Base-by-base conservation (phyloP, 2,113 vertebrate species). In the Colistium nudipinnis region DNA sequence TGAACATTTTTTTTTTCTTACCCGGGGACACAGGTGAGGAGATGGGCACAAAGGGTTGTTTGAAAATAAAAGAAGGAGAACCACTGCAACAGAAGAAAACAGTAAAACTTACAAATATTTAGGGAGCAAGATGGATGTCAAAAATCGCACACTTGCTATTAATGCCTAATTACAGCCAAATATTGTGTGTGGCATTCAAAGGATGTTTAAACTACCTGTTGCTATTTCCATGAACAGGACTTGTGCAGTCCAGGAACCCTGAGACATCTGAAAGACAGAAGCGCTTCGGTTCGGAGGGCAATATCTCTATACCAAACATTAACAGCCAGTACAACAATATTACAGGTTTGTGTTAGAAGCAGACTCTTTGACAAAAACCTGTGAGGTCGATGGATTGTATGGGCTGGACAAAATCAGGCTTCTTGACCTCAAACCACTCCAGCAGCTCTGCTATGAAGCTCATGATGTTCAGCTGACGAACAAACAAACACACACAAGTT, bases 401-500 rank as follows among this genome's bases (percentile, higher is more conserved):
- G 3, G 94, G 94, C 55, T 89, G 83, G 7, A 97, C 94, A 0
- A 97, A 95, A 17, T 95, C 95, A 0, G 96, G 95, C 60, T 94
- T 96, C 74, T 92, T 84, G 10, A 97, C 91, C 70, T 97, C 96
- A 45, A 97, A 96, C 85, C 94, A 94, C 8, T 90, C 80, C 57
- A 95, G 91, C 78, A 97, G 86, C 56, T 97, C 96, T 0, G 95
- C 93, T 14, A 97, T 77, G 80, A 97, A 95, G 74, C 93, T 94
- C 81, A 94, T 89, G 63, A 97, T 93, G 62, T 97, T 97, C 62
- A 95, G 81, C 96, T 97, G 83, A 36, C 38, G 56, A 80, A 30
- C 31, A 57, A 10, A 47, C 19, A 57, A 47, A 8, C 51, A 11
- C 3, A 36, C 10, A 25, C 28, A 54, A 6, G 13, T 4, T 31